Evolutionary conservation across 64 coral and sea anemone genomes (phyloP).

Genomic region (Hydrozoanthus tunicans): DNA sequence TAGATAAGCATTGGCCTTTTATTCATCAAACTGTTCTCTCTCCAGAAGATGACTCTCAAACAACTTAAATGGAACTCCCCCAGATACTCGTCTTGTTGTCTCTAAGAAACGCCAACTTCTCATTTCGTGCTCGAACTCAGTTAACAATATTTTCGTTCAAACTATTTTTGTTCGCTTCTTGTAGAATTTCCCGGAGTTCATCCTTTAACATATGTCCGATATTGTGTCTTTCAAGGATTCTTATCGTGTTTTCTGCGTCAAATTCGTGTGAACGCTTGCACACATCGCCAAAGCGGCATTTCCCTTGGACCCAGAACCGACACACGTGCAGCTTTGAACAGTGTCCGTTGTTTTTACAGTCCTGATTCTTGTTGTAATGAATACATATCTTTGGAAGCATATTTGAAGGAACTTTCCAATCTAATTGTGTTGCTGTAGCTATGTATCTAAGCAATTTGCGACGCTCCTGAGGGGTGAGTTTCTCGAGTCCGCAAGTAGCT

Average conservation of each 20-base stretch:
- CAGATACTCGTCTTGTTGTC: no score
- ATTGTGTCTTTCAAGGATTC: constrained; percentile 30
- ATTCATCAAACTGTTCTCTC: no score
- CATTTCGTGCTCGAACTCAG: no score
- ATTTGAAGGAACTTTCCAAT: not conserved
- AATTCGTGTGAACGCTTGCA: constrained; percentile 7
- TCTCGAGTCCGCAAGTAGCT: not conserved
- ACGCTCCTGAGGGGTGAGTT: not conserved
- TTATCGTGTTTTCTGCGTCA: not conserved
- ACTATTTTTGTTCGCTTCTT: no score
- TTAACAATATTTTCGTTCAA: no score
- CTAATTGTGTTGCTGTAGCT: not conserved
- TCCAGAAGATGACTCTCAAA: no score
- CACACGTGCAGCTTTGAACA: constrained; percentile 21
- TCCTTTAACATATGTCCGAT: constrained; percentile 35
- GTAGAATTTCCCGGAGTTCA: not conserved
- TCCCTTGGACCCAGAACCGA: not conserved
- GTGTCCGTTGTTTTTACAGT: not conserved
- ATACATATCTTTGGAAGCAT: constrained; percentile 8
- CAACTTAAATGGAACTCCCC: no score
- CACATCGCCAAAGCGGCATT: not conserved
- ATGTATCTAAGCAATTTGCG: constrained; percentile 12
- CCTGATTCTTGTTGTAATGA: not conserved
- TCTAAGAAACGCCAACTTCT: no score
- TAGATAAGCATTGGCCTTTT: no score